Base-by-base conservation (phyloP, 2,113 vertebrate genomes). In the Larimichthys polyactis region DNA sequence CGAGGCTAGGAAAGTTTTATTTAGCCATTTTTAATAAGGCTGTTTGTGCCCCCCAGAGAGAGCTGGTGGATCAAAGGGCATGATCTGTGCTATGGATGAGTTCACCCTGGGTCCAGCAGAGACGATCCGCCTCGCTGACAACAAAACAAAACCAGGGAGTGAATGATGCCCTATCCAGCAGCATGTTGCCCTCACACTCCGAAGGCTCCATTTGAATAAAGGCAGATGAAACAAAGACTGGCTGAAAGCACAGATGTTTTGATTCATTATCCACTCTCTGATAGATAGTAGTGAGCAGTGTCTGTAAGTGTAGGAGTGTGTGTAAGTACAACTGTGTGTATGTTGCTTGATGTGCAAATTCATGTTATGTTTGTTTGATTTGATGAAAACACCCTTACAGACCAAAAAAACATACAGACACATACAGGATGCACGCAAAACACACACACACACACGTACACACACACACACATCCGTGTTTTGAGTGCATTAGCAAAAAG, bases 1-100 rank as follows among this genome's bases (percentile, higher is more conserved):
- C 44, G 52, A 91, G 81, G 82, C 81, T 54, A 59, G 85, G 84
- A 92, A 92, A 92, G 90, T 93, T 93, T 93, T 93, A 91, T 90
- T 90, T 89, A 87, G 86, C 87, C 84, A 86, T 92, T 91, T 93
- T 90, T 92, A 95, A 94, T 92, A 93, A 91, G 92, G 83, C 90
- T 80, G 76, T 91, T 91, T 93, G 79, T 91, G 83, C 83, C 90
- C 90, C 85, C 90, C 67, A 87, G 89, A 93, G 91, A 92, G 82
- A 82, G 84, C 82, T 69, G 79, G 75, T 79, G 89, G 87, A 94
- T 94, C 93, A 94, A 92, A 94, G 89, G 89, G 84, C 87, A 76
- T 87, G 93, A 94, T 94, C 90, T 89, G 85, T 89, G 86, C 91
- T 91, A 81, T 90, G 90, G 90, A 89, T 89, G 88, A 92, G 90